Evolutionary conservation across 2,888 invertebrate genomes (phyloP).

Genomic region (Chaetogeoica ovagalla): DNA sequence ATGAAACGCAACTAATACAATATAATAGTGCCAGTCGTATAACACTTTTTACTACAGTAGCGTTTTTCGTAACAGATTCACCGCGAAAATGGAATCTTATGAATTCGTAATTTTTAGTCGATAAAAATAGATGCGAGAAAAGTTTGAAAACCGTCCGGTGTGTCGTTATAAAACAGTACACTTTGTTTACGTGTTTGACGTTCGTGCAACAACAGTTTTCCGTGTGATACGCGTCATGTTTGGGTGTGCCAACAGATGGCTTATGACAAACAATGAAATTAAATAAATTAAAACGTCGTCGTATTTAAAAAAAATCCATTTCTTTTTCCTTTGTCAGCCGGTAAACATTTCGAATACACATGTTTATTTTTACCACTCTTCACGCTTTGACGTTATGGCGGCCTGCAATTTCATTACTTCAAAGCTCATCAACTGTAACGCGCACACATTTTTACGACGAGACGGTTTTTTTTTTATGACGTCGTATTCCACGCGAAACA

Average conservation of each 20-base stretch:
- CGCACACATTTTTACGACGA: neutral
- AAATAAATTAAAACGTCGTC: neutral
- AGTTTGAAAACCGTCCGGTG: neutral
- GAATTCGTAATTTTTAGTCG: neutral
- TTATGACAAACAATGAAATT: constrained; percentile 10
- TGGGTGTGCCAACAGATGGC: constrained; percentile 33
- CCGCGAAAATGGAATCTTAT: neutral
- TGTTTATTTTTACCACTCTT: constrained; percentile 3
- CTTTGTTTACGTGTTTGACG: neutral
- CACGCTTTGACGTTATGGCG: neutral
- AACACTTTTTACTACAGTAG: too few relatives aligned
- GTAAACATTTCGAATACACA: neutral
- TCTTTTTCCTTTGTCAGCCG: neutral
- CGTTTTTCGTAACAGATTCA: too few relatives aligned
- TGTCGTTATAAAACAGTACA: neutral
- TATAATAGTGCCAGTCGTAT: too few relatives aligned
- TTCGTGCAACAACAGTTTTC: neutral
- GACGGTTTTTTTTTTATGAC: neutral
- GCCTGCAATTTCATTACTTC: neutral
- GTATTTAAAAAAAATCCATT: constrained; percentile 1
- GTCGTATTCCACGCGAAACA: neutral
- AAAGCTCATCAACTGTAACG: neutral
- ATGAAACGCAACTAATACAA: neutral
- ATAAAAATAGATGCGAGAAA: neutral
- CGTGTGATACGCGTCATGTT: neutral